Percentiles rank a stretch among this genome's conserved stretches.
phyloP scores from a whole-genome alignment of 2,113 vertebrate genomes.

The Phycodurus eques region DNA sequence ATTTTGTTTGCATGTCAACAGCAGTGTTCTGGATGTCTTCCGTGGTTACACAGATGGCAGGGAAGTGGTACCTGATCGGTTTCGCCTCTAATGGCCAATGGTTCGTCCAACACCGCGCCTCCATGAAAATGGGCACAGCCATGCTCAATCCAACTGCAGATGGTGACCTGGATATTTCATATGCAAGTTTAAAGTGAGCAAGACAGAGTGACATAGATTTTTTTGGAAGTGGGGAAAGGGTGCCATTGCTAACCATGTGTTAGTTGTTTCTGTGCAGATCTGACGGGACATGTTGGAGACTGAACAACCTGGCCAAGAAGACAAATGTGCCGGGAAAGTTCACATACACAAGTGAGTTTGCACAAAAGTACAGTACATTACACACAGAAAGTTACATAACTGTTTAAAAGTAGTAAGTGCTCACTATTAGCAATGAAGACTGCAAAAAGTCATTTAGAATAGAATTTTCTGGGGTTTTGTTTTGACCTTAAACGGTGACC shows the following conservation, averaged over 20 bases:
- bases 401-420: no score
- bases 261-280: conserved; percentile 57
- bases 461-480: no score
- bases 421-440: no score
- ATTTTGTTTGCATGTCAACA: neutral
- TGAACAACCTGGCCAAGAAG: conserved; percentile 72
- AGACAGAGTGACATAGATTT: neutral
- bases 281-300: conserved; percentile 69
- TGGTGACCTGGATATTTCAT: conserved; percentile 73
- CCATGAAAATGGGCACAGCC: conserved; percentile 79
- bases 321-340: conserved; percentile 70
- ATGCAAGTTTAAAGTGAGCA: conserved; percentile 60
- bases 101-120: conserved; percentile 67
- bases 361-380: neutral
- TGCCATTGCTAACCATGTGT: neutral
- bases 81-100: conserved; percentile 80
- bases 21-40: neutral
- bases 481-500: no score
- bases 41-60: conserved; percentile 68
- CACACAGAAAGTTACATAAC: no score
- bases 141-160: conserved; percentile 63
- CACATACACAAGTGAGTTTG: conserved; percentile 63
- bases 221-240: neutral
- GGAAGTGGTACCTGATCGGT: conserved; percentile 82
- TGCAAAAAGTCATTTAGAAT: no score